These are phyloP conservation scores for Ctena decussata DNA, from an alignment of 2,888 invertebrate genomes.

Conservation along the genomic window DNA sequence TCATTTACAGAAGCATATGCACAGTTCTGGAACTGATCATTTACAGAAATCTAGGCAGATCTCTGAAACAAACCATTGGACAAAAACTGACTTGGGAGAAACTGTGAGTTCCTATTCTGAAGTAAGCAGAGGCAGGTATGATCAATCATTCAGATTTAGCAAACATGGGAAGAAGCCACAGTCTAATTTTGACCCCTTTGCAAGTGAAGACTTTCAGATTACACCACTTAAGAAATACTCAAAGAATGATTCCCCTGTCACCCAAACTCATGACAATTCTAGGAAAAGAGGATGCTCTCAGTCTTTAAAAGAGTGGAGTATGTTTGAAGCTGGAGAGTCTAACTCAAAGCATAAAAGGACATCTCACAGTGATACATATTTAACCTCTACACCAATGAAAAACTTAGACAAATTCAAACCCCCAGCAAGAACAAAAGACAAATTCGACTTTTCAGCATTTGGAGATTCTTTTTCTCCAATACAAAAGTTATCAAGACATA, in stretches of 20 bases:
- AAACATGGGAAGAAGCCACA: background rate
- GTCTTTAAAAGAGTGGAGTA: background rate
- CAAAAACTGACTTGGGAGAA: no score
- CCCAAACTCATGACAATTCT: background rate
- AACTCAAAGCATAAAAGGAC: background rate
- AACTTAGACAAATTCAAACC: background rate
- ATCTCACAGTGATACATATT: background rate
- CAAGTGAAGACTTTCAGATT: slow-evolving; percentile 68
- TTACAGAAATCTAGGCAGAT: no score
- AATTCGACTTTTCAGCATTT: background rate
- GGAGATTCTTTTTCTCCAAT: background rate
- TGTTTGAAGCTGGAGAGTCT: background rate
- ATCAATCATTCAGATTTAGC: slow-evolving; percentile 30
- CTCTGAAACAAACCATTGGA: no score
- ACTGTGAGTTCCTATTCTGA: no score
- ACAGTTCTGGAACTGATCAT: no score
- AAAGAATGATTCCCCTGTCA: background rate
- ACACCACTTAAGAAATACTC: slow-evolving; percentile 60
- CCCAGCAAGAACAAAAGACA: background rate
- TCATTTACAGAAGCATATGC: no score
- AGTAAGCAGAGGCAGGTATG: no score
- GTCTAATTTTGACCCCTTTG: slow-evolving; percentile 41
- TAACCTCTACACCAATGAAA: slow-evolving; percentile 8
- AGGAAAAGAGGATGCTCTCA: background rate
- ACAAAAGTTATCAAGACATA: background rate